Conservation (phyloP, 2,888 invertebrate species). For the Hypolimnas misippus region DNA sequence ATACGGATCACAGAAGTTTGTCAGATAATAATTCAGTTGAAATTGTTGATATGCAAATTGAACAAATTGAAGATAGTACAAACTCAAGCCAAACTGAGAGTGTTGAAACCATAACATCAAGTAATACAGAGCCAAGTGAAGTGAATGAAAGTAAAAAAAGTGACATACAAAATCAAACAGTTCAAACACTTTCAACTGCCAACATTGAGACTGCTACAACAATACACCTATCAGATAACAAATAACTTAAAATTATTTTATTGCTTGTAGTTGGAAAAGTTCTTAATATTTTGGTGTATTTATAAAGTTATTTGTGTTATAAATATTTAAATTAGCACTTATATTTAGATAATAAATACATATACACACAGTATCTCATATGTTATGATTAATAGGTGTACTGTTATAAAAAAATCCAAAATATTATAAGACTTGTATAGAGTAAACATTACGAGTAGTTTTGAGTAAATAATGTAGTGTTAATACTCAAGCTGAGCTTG, state of each 20-base stretch:
- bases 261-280: background rate
- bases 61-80: constrained; percentile 5
- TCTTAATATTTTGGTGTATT: background rate
- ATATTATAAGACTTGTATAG: constrained; percentile 8
- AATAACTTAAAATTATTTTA: background rate
- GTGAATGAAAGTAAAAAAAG: background rate
- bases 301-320: background rate
- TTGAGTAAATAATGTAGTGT: background rate
- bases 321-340: background rate
- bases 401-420: background rate
- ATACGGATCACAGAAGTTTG: constrained; percentile 18
- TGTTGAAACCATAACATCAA: background rate
- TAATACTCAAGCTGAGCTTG: background rate
- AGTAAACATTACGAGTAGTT: background rate
- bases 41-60: constrained; percentile 16
- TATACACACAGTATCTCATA: no score
- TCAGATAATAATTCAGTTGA: constrained; percentile 23
- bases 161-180: background rate
- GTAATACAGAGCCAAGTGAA: background rate
- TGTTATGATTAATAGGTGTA: background rate
- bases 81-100: constrained; percentile 5
- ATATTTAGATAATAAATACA: background rate
- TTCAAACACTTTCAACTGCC: background rate
- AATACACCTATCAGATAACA: background rate
- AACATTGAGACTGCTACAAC: constrained; percentile 4